A percentile compares a stretch with the other conserved stretches of the same genome.
Evolutionary conservation across 1,140 invertebrate genomes (phyloP).

Genomic region (Micrasema minimum): DNA sequence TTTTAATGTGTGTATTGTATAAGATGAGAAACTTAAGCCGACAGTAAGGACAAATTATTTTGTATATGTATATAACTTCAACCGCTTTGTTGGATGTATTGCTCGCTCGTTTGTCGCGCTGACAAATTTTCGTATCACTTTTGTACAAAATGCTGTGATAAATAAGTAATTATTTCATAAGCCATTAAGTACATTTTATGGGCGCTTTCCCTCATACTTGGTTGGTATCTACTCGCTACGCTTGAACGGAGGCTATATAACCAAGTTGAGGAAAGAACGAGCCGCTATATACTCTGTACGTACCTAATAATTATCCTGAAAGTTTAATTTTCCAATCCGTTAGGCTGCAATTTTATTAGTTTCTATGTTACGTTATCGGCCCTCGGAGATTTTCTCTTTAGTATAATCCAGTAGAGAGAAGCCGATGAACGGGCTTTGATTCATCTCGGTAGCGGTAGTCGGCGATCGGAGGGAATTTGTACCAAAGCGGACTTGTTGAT

Average conservation of each 20-base stretch:
- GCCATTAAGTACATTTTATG: slow-evolving; percentile 22
- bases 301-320: slow-evolving; percentile 8
- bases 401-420: neutral
- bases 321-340: slow-evolving; percentile 3
- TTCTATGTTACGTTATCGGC: neutral
- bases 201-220: neutral
- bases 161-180: slow-evolving; percentile 7
- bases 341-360: slow-evolving; percentile 7
- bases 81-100: slow-evolving; percentile 11
- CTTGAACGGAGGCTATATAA: too few relatives aligned
- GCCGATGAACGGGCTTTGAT: neutral
- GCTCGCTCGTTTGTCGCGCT: neutral
- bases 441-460: too few relatives aligned
- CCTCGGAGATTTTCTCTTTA: neutral
- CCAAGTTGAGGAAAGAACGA: neutral
- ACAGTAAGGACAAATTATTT: slow-evolving; percentile 19
- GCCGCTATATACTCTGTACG: too few relatives aligned
- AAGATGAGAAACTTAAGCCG: slow-evolving; percentile 20
- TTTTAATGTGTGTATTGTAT: slow-evolving; percentile 27
- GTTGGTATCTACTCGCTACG: neutral
- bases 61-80: neutral
- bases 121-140: slow-evolving; percentile 7
- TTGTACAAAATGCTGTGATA: slow-evolving; percentile 15
- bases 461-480: too few relatives aligned
- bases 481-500: too few relatives aligned